phyloP scores from a whole-genome alignment of 2,888 invertebrate genomes.

The Rhamphomyia laevipes region DNA sequence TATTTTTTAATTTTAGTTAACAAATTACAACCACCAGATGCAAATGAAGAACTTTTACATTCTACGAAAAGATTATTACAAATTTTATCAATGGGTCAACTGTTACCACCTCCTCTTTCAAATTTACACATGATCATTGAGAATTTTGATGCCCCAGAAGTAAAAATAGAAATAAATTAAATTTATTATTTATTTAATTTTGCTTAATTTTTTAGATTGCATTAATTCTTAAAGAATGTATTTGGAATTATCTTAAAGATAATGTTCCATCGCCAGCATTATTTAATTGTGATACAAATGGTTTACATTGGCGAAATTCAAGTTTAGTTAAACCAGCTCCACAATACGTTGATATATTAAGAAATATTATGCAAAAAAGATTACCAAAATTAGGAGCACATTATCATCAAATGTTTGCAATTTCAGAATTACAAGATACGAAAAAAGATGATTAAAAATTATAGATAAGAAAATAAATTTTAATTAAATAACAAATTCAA shows the following conservation, averaged over 20 bases:
- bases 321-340: constrained; percentile 56
- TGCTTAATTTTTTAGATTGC: constrained; percentile 46
- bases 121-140: constrained; percentile 65
- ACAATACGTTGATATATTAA: constrained; percentile 66
- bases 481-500: too few relatives aligned
- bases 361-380: constrained; percentile 68
- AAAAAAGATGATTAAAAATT: constrained; percentile 4
- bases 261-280: constrained; percentile 77
- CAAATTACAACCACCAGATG: constrained; percentile 27
- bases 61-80: constrained; percentile 56
- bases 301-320: constrained; percentile 67
- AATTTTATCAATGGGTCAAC: constrained; percentile 71
- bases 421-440: constrained; percentile 26
- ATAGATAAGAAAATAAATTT: too few relatives aligned
- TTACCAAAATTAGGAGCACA: constrained; percentile 63
- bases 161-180: constrained; percentile 8
- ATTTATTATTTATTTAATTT: background rate
- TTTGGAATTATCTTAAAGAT: constrained; percentile 84
- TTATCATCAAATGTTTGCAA: constrained; percentile 60
- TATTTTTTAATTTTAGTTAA: constrained; percentile 22
- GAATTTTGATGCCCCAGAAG: constrained; percentile 57
- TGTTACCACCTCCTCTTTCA: constrained; percentile 71
- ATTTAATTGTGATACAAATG: constrained; percentile 56
- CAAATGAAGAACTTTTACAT: constrained; percentile 29
- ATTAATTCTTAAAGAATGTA: constrained; percentile 66